These are phyloP conservation scores for Zophobas morio DNA, from an alignment of 1,140 invertebrate species.

Conservation along the genomic window DNA sequence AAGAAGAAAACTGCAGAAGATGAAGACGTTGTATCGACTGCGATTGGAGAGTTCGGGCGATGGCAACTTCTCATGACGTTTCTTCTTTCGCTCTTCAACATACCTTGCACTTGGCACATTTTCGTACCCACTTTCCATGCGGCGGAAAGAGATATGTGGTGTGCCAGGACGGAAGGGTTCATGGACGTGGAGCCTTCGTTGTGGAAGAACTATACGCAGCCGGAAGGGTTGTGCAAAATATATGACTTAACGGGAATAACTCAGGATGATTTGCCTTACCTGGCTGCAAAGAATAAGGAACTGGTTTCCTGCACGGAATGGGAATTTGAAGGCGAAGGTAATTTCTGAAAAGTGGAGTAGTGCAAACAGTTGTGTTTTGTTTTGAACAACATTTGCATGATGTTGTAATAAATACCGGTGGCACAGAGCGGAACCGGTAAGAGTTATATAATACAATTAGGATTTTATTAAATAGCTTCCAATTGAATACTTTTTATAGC, in stretches of 20 bases:
- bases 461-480: neutral
- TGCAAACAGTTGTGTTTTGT: conserved; percentile 1
- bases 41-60: conserved; percentile 81
- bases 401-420: neutral
- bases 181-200: conserved; percentile 68
- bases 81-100: conserved; percentile 79
- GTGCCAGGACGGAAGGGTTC: conserved; percentile 71
- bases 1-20: conserved; percentile 61
- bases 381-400: neutral
- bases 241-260: conserved; percentile 58
- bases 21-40: conserved; percentile 76
- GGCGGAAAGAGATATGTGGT: conserved; percentile 76
- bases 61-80: conserved; percentile 83
- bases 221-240: conserved; percentile 69
- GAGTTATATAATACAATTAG: neutral
- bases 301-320: conserved; percentile 74
- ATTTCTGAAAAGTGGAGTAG: conserved; percentile 2
- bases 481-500: neutral
- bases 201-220: conserved; percentile 77
- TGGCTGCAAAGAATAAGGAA: conserved; percentile 42
- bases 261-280: conserved; percentile 60
- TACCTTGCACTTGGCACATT: conserved; percentile 84
- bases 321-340: conserved; percentile 76
- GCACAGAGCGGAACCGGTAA: neutral
- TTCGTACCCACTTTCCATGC: conserved; percentile 79